Percentiles rank a stretch among this genome's conserved stretches.
Evolutionary conservation across 92 coral and sea anemone genomes (phyloP).

Genomic region (Porites lobata): DNA sequence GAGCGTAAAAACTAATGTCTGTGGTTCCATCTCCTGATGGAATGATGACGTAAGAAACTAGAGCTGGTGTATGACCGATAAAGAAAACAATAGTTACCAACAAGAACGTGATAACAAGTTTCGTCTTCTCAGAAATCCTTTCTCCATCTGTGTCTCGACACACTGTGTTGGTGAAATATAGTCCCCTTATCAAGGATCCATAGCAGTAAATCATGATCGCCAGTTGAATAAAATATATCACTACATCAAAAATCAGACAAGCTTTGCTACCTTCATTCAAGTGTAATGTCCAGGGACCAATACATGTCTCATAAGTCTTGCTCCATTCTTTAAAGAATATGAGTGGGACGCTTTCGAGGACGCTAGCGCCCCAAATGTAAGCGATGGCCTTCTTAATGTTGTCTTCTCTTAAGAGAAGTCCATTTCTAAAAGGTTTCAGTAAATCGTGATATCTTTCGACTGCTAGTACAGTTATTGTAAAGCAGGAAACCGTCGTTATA

Average conservation of each 20-base stretch:
- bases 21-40: background rate
- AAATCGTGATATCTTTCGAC: background rate
- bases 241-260: no score
- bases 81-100: no score
- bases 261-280: no score
- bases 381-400: background rate
- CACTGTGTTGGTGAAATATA: no score
- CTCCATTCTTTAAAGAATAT: background rate
- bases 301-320: background rate
- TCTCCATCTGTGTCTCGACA: no score
- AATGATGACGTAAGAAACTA: background rate
- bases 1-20: background rate
- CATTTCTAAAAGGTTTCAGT: background rate
- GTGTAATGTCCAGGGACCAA: background rate
- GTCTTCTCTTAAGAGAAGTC: background rate
- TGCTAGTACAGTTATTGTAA: background rate
- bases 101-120: no score
- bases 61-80: background rate
- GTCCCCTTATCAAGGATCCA: no score
- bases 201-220: no score
- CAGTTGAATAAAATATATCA: background rate
- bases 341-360: no score
- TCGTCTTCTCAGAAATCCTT: no score
- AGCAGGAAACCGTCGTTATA: background rate
- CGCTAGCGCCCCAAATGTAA: background rate